Conservation (phyloP, 2,888 invertebrate species). For the Andrena bucephala region DNA sequence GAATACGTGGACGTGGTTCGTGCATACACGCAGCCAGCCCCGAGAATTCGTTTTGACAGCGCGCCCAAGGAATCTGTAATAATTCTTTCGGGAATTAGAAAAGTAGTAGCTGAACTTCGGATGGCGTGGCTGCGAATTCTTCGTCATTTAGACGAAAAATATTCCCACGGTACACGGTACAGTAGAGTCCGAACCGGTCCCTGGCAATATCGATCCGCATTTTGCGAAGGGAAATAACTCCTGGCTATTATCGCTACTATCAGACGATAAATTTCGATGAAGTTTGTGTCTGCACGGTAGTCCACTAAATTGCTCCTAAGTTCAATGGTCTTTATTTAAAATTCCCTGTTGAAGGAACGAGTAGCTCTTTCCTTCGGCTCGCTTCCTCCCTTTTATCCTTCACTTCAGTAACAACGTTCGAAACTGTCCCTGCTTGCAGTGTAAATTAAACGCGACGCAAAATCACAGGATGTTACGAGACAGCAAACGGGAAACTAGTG, state of each 20-base stretch:
- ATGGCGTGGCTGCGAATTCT: constrained; percentile 9
- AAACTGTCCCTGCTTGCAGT: neutral
- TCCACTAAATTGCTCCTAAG: neutral
- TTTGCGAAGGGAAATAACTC: constrained; percentile 1
- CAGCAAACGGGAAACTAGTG: too few species aligned
- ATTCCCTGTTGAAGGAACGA: neutral
- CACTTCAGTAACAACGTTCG: neutral
- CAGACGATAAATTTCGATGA: neutral
- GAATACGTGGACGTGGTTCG: constrained; percentile 32
- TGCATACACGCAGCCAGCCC: neutral
- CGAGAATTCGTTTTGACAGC: constrained; percentile 39
- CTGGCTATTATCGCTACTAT: neutral
- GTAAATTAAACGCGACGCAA: neutral
- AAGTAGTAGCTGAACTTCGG: neutral
- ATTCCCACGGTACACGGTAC: neutral
- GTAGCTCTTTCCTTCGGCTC: neutral
- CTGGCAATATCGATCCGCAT: neutral
- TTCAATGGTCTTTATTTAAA: constrained; percentile 4
- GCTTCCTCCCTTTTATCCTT: neutral
- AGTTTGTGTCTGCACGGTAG: neutral
- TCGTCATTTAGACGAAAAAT: neutral
- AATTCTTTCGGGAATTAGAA: neutral
- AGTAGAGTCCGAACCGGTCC: neutral
- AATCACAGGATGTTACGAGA: too few species aligned
- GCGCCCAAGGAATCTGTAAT: constrained; percentile 13